Evolutionary conservation across 2,888 invertebrate genomes (phyloP), one percentile per base, ranked within the genome.

Genomic region (Doris montereyensis): DNA sequence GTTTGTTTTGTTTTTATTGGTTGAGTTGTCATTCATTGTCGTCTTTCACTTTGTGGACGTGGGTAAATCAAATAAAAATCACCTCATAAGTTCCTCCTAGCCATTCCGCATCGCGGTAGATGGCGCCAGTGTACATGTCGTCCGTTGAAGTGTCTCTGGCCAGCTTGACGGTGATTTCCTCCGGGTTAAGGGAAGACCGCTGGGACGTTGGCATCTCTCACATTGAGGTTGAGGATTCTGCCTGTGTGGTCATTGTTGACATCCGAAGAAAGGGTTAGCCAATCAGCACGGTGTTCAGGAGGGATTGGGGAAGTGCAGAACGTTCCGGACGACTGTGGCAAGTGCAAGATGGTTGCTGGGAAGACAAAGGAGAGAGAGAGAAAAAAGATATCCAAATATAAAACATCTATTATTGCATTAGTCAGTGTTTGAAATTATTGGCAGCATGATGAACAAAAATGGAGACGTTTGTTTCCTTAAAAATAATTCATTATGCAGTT

Each of bases 41-140:
- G n/a, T n/a, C n/a, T n/a, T n/a, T n/a, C n/a, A n/a, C n/a, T n/a
- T n/a, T n/a, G n/a, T n/a, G n/a, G n/a, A n/a, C n/a, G n/a, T n/a
- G n/a, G n/a, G n/a, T 57, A n/a, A n/a, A n/a, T n/a, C n/a, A n/a
- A n/a, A n/a, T n/a, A n/a, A n/a, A n/a, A n/a, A n/a, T n/a, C 13
- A 81, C 81, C 78, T 81, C 72, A 65, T 81, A 81, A 8, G 34
- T 24, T 24, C 79, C 77, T 2, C 77, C 74, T 1, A 65, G 62
- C 26, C 77, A 21, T 58, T 81, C 81, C 28, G 81, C 81, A 1
- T 81, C 57, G 17, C 77, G 30, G n/a, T 74, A 71, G 57, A 77
- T 62, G 24, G 74, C 74, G 8, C 77, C 78, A 3, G 77, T 30
- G 67, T 68, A 71, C 81, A 81, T 81, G 65, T 67, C 26, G n/a